Evolutionary conservation across 2,113 vertebrate species (phyloP).

Genomic region (Drymodes brunneopygia): DNA sequence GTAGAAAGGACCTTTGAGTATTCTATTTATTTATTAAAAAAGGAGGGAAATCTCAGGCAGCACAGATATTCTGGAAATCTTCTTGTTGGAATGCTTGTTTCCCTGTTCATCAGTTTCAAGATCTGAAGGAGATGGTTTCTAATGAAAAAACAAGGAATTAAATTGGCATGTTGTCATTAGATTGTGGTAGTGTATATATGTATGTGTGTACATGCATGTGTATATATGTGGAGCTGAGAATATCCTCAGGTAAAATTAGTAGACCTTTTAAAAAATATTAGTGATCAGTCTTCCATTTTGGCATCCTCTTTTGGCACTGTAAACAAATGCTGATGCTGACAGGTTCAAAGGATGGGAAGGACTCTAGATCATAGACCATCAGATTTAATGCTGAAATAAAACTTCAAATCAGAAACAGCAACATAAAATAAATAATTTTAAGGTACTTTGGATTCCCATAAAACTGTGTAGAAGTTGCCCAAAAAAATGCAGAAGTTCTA

Average conservation of each 20-base stretch:
- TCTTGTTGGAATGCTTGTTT: background rate
- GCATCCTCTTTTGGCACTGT: background rate
- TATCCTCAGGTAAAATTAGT: background rate
- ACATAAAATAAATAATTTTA: slow-evolving; percentile 37
- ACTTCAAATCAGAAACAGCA: background rate
- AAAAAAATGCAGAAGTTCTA: background rate
- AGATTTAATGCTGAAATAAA: background rate
- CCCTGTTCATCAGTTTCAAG: background rate
- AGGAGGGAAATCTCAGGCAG: background rate
- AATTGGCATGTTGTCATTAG: background rate
- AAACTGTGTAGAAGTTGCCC: background rate
- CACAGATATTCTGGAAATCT: background rate
- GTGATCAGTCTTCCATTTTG: background rate
- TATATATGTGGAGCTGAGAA: background rate
- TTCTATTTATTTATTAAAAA: background rate
- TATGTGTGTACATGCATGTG: background rate
- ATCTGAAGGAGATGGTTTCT: background rate
- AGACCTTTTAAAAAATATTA: background rate
- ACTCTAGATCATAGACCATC: background rate
- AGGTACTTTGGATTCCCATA: background rate
- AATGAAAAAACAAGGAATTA: background rate
- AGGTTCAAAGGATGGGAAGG: background rate
- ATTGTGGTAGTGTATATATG: background rate
- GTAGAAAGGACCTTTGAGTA: background rate
- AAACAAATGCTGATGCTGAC: background rate